phyloP scores from a whole-genome alignment of 2,797 vertebrate genomes.

The Hozukius guyotensis region DNA sequence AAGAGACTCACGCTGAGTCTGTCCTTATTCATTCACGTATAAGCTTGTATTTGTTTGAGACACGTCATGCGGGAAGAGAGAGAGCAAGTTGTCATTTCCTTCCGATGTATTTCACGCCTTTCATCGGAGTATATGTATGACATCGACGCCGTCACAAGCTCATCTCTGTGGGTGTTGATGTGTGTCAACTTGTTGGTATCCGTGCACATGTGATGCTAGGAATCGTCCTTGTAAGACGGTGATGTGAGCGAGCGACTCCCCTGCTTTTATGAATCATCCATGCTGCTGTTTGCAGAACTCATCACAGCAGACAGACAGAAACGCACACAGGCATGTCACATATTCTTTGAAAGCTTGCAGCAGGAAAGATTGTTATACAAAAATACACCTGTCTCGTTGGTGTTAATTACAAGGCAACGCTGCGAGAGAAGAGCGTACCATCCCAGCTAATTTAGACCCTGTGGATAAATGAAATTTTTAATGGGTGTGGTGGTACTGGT shows the following conservation, averaged over 20 bases:
- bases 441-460: background rate
- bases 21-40: slow-evolving; percentile 6
- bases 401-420: slow-evolving; percentile 9
- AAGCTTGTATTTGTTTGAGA: slow-evolving; percentile 18
- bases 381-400: slow-evolving; percentile 21
- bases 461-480: background rate
- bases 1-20: background rate
- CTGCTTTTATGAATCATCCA: slow-evolving; percentile 51
- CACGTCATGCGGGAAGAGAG: slow-evolving; percentile 11
- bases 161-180: slow-evolving; percentile 21
- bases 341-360: slow-evolving; percentile 19
- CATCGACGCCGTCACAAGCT: slow-evolving; percentile 16
- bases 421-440: background rate
- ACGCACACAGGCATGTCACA: background rate
- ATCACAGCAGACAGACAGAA: slow-evolving; percentile 3
- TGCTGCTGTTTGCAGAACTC: slow-evolving; percentile 16
- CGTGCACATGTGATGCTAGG: slow-evolving; percentile 8
- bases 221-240: slow-evolving; percentile 16
- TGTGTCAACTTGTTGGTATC: slow-evolving; percentile 26
- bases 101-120: slow-evolving; percentile 15
- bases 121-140: slow-evolving; percentile 13
- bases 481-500: background rate
- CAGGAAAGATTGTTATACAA: slow-evolving; percentile 11
- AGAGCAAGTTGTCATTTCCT: slow-evolving; percentile 6
- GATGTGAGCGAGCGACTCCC: slow-evolving; percentile 14